Base-by-base conservation (phyloP, 1,140 invertebrate genomes). In the Formica exsecta region DNA sequence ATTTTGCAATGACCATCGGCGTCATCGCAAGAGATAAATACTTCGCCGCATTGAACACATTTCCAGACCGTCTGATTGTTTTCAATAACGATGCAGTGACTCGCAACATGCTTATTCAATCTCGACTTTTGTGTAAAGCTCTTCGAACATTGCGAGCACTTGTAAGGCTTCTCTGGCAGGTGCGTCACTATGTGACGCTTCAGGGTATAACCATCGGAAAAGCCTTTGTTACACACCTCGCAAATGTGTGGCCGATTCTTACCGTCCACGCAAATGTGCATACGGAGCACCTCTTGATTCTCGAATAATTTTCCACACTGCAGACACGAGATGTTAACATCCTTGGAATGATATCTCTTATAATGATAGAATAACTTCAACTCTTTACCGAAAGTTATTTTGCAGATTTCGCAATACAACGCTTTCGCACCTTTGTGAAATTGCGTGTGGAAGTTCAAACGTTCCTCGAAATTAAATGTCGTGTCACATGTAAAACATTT, bases 181-280 rank as follows among this genome's bases (percentile, higher is more conserved):
- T 91, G 92, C 3, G 92, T 93, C 1, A 92, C 92, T 9, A 93
- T 66, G 11, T 93, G 92, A 97, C 96, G 99, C 98, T 51, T 98
- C 98, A 61, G 97, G 97, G 96, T 99, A 98, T 93, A 99, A 1
- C 83, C 98, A 95, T 90, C 98, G 95, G 98, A 98, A 95, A 99
- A 99, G 3, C 98, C 98, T 94, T 98, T 98, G 74, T 97, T 98
- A 94, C 98, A 99, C 0, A 99, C 98, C 94, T 98, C 97, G 93
- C 98, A 99, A 0, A 98, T 97, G 92, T 99, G 98, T 0, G 98
- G 98, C 91, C 92, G 86, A 19, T 80, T 90, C 65, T 93, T 93
- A 8, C 92, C 92, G 61, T 93, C 92, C 0, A 83, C 48, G 25
- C 92, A 93, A 22, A 92, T 41, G 32, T 93, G 92, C 8, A 71